phyloP scores from a whole-genome alignment of 2,888 invertebrate species.

The Corbicula japonica region DNA sequence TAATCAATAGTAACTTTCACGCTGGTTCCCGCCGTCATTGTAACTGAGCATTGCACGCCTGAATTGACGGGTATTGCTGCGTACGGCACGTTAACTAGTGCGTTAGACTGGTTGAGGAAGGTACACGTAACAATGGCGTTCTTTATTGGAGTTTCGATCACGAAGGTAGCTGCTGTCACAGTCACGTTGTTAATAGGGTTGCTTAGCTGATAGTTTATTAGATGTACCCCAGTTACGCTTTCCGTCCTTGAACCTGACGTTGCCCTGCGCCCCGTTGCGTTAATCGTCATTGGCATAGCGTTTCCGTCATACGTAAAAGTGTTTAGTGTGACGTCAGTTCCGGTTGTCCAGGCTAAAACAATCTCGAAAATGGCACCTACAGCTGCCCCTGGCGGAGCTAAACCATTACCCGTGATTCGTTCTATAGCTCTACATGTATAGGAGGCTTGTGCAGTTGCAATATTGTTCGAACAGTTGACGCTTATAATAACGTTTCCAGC shows the following conservation, averaged over 20 bases:
- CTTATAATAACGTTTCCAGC: slow-evolving; percentile 62
- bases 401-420: slow-evolving; percentile 71
- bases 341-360: slow-evolving; percentile 64
- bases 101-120: slow-evolving; percentile 11
- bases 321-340: slow-evolving; percentile 64
- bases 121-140: slow-evolving; percentile 39
- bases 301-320: slow-evolving; percentile 63
- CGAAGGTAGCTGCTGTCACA: slow-evolving; percentile 44
- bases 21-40: slow-evolving; percentile 31
- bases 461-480: slow-evolving; percentile 73
- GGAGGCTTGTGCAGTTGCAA: slow-evolving; percentile 18
- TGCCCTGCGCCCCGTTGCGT: slow-evolving; percentile 36
- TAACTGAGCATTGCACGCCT: slow-evolving; percentile 44
- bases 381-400: slow-evolving; percentile 70
- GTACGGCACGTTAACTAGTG: slow-evolving; percentile 36
- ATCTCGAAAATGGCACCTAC: slow-evolving; percentile 57
- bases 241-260: slow-evolving; percentile 14
- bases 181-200: slow-evolving; percentile 42
- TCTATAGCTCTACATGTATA: slow-evolving; percentile 70
- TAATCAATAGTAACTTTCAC: slow-evolving; percentile 48
- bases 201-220: slow-evolving; percentile 19
- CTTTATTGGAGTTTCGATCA: slow-evolving; percentile 64
- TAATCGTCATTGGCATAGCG: slow-evolving; percentile 30
- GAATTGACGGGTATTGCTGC: slow-evolving; percentile 63
- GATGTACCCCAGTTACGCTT: slow-evolving; percentile 30